Base-by-base conservation (phyloP, 2,888 invertebrate species). In the Chrysolina haemoptera region DNA sequence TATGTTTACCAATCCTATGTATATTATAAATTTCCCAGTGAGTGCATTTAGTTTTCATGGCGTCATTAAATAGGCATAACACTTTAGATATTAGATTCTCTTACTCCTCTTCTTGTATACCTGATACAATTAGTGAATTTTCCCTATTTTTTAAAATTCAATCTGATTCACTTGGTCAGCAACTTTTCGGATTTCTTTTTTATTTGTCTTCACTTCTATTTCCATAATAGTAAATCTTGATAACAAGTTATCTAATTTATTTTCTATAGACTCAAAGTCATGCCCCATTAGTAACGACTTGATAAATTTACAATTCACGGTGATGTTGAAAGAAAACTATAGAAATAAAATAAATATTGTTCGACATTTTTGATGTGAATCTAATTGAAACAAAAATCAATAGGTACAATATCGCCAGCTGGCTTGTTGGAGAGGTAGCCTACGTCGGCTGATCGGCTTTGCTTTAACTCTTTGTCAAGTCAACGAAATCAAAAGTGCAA, bases 51-150 rank as follows among this genome's bases (percentile, higher is more conserved):
- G 50, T 66, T 66, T 66, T 50, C 66, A 66, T 66, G 16, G 50
- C 66, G 16, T 66, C 66, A 50, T 50, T 50, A 35, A 66, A 66
- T 27, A 67, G 35, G 55, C 55, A 40, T 10, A 67, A 18, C 35
- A 67, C 67, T 67, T 55, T 67, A 10, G 67, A 67, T 35, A 55
- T 14, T 11, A 53, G 40, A 55, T 67, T 67, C 8, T 67, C 55
- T 22, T 41, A 55, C 16, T 27, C 35, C 50, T 67, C 55, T 53
- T 67, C 55, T 67, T 67, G 1, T 18, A 66, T 66, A 35, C 66
- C 66, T 66, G 50, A 48, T 50, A 66, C 8, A 50, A 50, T 53
- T 11, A 50, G 22, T 11, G 53, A 66, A 50, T 35, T 66, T 66
- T 43, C 14, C 14, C 43, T 12, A 14, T 43, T 43, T 14, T 43